Conservation (phyloP, 2,888 invertebrate genomes). For the Onthophagus sagittarius region DNA sequence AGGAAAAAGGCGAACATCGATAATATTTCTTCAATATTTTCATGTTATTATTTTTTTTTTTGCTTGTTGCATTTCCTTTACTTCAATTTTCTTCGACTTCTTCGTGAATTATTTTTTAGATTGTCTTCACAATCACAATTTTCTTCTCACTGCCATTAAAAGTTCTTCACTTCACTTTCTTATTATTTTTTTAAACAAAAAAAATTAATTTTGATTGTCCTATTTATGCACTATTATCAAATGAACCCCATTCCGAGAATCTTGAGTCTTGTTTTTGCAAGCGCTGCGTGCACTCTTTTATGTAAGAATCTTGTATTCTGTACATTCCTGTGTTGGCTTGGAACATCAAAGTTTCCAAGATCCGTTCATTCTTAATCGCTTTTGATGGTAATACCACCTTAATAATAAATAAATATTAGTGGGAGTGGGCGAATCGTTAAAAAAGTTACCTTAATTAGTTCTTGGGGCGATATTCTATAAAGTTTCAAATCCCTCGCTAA, state of each 20-base stretch:
- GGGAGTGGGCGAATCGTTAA: background rate
- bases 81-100: too few species aligned
- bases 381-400: slow-evolving; percentile 86
- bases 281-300: slow-evolving; percentile 83
- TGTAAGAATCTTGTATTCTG: slow-evolving; percentile 80
- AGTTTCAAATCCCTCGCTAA: slow-evolving; percentile 84
- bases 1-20: slow-evolving; percentile 34
- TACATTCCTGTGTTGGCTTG: slow-evolving; percentile 93
- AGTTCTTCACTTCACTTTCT: background rate
- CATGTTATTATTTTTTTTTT: slow-evolving; percentile 25
- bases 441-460: slow-evolving; percentile 72
- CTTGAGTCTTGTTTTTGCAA: slow-evolving; percentile 86
- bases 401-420: slow-evolving; percentile 24
- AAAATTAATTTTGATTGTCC: slow-evolving; percentile 18
- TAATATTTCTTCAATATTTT: slow-evolving; percentile 5
- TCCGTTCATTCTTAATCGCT: slow-evolving; percentile 87
- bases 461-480: slow-evolving; percentile 87
- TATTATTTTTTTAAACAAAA: background rate
- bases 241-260: slow-evolving; percentile 71
- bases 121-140: slow-evolving; percentile 37
- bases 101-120: slow-evolving; percentile 28
- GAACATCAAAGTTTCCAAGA: slow-evolving; percentile 87
- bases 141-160: background rate
- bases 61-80: slow-evolving; percentile 2
- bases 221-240: slow-evolving; percentile 58